Conservation (phyloP, 2,113 vertebrate species). For the Erpornis zantholeuca region DNA sequence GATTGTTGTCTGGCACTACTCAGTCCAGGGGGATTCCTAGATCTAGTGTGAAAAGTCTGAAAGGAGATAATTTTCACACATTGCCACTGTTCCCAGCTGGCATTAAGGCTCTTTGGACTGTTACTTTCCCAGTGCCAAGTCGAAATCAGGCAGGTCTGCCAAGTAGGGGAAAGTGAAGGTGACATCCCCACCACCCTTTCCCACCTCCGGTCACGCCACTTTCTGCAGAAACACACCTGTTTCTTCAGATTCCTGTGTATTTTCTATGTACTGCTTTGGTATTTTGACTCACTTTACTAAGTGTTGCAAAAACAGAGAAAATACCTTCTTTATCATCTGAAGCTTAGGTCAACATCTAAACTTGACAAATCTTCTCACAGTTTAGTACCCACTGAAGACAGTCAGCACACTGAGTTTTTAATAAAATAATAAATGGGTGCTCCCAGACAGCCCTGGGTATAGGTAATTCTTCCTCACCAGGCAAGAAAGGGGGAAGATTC, state of each 20-base stretch:
- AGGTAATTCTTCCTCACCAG: not conserved
- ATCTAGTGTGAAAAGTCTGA: not conserved
- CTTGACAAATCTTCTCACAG: not conserved
- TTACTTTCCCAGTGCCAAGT: not conserved
- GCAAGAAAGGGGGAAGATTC: not conserved
- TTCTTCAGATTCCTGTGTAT: not conserved
- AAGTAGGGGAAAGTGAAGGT: not conserved
- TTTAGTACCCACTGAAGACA: not conserved
- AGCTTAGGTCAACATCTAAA: not conserved
- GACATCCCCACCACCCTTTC: not conserved
- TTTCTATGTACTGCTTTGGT: not conserved
- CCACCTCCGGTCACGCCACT: fast-evolving
- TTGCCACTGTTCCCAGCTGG: not conserved
- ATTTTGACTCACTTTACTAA: not conserved
- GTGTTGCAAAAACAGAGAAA: not conserved
- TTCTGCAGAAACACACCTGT: not conserved
- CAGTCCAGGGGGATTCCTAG: not conserved
- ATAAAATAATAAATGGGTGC: not conserved
- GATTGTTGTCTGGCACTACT: not conserved
- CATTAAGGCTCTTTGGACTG: not conserved
- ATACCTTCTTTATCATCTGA: not conserved
- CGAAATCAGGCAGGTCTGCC: not conserved
- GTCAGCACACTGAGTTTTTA: not conserved
- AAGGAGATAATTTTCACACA: not conserved
- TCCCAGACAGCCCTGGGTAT: not conserved